Evolutionary conservation across 92 coral and sea anemone species (phyloP).

Genomic region (Epizoanthus illoricatus): DNA sequence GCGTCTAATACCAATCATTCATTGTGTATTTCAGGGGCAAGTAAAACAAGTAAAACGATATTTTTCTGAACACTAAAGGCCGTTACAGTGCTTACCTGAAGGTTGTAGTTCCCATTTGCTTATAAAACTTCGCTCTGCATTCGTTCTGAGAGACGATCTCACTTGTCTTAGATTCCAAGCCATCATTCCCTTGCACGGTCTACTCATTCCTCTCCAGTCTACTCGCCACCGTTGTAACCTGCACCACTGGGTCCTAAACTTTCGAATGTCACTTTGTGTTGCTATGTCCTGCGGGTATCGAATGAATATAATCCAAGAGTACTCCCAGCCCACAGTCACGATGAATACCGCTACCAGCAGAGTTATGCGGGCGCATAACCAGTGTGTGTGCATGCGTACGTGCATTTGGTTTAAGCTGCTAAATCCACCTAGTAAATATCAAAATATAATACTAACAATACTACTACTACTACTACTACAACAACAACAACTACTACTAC

Average conservation of each 20-base stretch:
- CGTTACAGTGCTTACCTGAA: constrained; percentile 51
- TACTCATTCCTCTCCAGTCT: constrained; percentile 71
- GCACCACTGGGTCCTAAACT: constrained; percentile 71
- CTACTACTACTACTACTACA: too few relatives aligned
- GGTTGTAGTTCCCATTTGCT: constrained; percentile 62
- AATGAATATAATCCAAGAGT: not conserved
- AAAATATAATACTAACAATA: too few relatives aligned
- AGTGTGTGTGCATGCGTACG: not conserved
- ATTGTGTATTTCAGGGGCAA: too few relatives aligned
- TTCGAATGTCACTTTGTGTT: constrained; percentile 9
- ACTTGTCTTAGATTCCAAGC: constrained; percentile 68
- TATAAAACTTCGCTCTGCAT: constrained; percentile 57
- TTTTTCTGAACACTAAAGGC: too few relatives aligned
- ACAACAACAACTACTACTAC: too few relatives aligned
- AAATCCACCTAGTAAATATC: too few relatives aligned
- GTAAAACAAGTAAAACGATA: too few relatives aligned
- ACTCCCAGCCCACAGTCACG: constrained; percentile 9
- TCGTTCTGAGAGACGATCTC: constrained; percentile 52
- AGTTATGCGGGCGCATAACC: constrained; percentile 1
- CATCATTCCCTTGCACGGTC: constrained; percentile 60
- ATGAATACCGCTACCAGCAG: not conserved
- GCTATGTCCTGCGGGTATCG: not conserved
- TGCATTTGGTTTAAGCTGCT: not conserved
- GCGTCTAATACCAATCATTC: too few relatives aligned
- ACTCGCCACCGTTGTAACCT: constrained; percentile 79